Percentiles rank a stretch among this genome's conserved stretches.
These are phyloP conservation scores for Drosophila melanogaster DNA, from an alignment of 1,140 invertebrate genomes.

Conservation along the genomic window Release_6_plus_ISO1_MT NT_033779.5:16308501-16309000, in stretches of 20 bases:
- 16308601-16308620: slow-evolving; percentile 99
- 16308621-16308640: slow-evolving; percentile 94
- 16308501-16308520: slow-evolving; percentile 91
- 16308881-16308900: slow-evolving; percentile 99
- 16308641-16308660: slow-evolving; percentile 98
- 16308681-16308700: slow-evolving; percentile 88
- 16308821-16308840: slow-evolving; percentile 89
- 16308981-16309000: slow-evolving; percentile 97
- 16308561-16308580: slow-evolving; percentile 97
- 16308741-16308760: slow-evolving; percentile 86
- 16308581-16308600: slow-evolving; percentile 97
- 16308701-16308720: slow-evolving; percentile 88
- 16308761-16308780: slow-evolving; percentile 91
- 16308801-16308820: slow-evolving; percentile 57
- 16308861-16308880: slow-evolving; percentile 96
- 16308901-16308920: slow-evolving; percentile 99
- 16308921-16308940: slow-evolving; percentile 98
- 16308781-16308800: slow-evolving; percentile 88
- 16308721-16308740: slow-evolving; percentile 88
- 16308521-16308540: slow-evolving; percentile 87
- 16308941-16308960: slow-evolving; percentile 99
- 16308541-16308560: slow-evolving; percentile 95
- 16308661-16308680: slow-evolving; percentile 97
- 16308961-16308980: slow-evolving; percentile 98
- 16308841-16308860: slow-evolving; percentile 96